A percentile compares a stretch with the other conserved stretches of the same genome.
Evolutionary conservation across 2,888 invertebrate genomes (phyloP).

Genomic region (Drosophila multiciliata): DNA sequence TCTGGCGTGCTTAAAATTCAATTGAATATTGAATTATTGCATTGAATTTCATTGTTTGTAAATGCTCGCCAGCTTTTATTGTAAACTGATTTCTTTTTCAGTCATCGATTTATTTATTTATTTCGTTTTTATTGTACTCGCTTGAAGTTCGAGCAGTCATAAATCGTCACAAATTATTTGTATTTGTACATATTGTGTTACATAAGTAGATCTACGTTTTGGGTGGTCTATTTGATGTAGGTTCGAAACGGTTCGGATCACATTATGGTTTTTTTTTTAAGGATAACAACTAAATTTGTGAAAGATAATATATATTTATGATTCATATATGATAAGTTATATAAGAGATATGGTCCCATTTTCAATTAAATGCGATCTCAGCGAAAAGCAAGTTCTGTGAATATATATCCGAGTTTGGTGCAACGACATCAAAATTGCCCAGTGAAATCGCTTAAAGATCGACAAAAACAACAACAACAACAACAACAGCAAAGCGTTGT

Average conservation of each 20-base stretch:
- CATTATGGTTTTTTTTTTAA: not conserved
- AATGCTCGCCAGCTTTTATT: conserved; percentile 68
- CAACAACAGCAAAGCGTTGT: conserved; percentile 68
- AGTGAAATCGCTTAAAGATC: conserved; percentile 64
- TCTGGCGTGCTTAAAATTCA: conserved; percentile 82
- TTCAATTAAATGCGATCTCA: conserved; percentile 2
- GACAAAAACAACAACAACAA: conserved; percentile 70
- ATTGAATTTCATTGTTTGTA: conserved; percentile 83
- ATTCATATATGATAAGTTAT: not conserved
- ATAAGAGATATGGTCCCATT: not conserved
- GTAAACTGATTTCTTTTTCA: conserved; percentile 79
- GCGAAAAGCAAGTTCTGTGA: conserved; percentile 2
- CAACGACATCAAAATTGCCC: conserved; percentile 35
- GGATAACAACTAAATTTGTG: conserved; percentile 1
- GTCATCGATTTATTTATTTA: conserved; percentile 76
- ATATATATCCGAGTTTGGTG: conserved; percentile 8
- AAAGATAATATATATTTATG: not conserved
- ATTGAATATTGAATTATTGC: conserved; percentile 84
- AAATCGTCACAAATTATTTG: conserved; percentile 64
- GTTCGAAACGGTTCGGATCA: not conserved
- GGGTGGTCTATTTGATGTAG: conserved; percentile 47
- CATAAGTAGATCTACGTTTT: conserved; percentile 42
- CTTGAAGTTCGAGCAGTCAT: conserved; percentile 59
- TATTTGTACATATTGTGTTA: conserved; percentile 42
- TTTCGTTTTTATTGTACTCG: conserved; percentile 66